Evolutionary conservation across 2,113 vertebrate species (phyloP).

Genomic region (Garra rufa): DNA sequence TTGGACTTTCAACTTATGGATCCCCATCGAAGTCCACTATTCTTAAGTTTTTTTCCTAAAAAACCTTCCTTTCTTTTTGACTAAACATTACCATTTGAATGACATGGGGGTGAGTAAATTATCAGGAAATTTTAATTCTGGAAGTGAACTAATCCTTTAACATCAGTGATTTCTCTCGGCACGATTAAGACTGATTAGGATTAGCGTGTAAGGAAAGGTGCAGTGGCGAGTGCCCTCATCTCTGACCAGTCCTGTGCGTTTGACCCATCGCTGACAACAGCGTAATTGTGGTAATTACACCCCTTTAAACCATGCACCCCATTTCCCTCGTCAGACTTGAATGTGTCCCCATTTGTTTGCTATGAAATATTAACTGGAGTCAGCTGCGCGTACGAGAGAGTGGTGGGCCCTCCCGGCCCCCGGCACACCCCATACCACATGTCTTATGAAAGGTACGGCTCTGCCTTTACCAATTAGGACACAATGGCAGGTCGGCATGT

Average conservation of each 20-base stretch:
- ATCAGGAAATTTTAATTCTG: no score
- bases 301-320: conserved; percentile 46
- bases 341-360: conserved; percentile 70
- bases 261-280: conserved; percentile 52
- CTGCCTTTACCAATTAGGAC: conserved; percentile 66
- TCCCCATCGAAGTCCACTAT: no score
- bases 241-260: conserved; percentile 12
- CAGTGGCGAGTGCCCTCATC: background rate
- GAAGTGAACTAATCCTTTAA: no score
- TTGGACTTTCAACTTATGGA: no score
- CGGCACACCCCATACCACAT: conserved; percentile 67
- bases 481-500: conserved; percentile 66
- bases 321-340: conserved; percentile 18
- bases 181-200: conserved; percentile 11
- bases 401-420: conserved; percentile 39
- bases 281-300: conserved; percentile 59
- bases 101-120: no score
- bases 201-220: conserved; percentile 21
- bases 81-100: no score
- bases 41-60: no score
- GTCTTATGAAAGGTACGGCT: conserved; percentile 71
- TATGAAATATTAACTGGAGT: conserved; percentile 80
- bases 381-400: conserved; percentile 75
- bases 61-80: no score
- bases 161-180: background rate